phyloP scores from a whole-genome alignment of 2,888 invertebrate genomes.

The Teinopalpus imperialis region DNA sequence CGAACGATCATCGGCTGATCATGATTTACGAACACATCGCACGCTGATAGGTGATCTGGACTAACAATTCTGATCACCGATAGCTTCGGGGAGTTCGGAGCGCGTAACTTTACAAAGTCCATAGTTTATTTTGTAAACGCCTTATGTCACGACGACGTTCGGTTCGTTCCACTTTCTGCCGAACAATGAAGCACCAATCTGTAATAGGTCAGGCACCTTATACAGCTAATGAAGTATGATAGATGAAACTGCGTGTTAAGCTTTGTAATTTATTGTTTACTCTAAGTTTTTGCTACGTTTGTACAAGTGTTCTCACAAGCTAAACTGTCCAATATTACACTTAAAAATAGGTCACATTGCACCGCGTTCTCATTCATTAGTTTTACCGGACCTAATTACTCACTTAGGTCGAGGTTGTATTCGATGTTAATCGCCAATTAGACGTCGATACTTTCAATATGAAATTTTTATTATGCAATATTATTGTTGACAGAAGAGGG shows the following conservation, averaged over 20 bases:
- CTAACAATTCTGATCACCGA: conserved; percentile 68
- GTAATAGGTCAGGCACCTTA: conserved; percentile 56
- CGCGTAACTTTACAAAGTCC: conserved; percentile 38
- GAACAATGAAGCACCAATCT: conserved; percentile 27
- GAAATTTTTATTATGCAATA: too few relatives aligned
- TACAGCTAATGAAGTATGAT: conserved; percentile 61
- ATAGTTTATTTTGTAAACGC: conserved; percentile 12
- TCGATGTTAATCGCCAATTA: too few relatives aligned
- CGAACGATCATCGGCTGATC: conserved; percentile 73
- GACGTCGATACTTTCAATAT: too few relatives aligned
- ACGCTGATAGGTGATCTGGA: conserved; percentile 71
- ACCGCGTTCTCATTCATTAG: too few relatives aligned
- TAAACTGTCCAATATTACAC: too few relatives aligned
- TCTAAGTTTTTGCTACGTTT: too few relatives aligned
- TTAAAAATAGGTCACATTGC: too few relatives aligned
- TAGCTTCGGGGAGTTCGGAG: conserved; percentile 39
- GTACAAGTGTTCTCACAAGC: too few relatives aligned
- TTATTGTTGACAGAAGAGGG: too few relatives aligned
- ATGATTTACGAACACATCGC: conserved; percentile 75
- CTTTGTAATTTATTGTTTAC: too few relatives aligned
- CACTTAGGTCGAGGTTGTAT: too few relatives aligned
- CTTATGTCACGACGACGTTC: background rate
- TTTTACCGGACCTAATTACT: too few relatives aligned
- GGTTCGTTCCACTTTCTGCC: conserved; percentile 15
- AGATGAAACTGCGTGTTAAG: background rate